Base-by-base conservation (phyloP, 2,797 vertebrate genomes). In the Phoeniculus purpureus region DNA sequence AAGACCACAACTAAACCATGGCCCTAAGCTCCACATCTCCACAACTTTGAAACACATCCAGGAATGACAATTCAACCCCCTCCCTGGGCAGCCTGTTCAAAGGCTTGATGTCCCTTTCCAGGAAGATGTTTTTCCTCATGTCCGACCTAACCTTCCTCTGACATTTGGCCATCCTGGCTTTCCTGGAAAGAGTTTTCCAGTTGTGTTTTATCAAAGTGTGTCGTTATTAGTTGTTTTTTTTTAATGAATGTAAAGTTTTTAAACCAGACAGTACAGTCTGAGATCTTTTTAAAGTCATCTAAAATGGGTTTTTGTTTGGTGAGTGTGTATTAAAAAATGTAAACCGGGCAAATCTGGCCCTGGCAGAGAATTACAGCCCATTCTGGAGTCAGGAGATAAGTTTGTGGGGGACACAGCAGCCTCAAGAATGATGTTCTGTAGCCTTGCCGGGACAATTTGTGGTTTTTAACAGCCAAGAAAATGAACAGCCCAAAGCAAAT, bases 181-280 rank as follows among this genome's bases (percentile, higher is more conserved):
- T 75, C 85, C 86, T 95, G 93, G 85, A 94, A 94, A 75, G 85
- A 83, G 70, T 87, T 86, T 73, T 86, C 62, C 56, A 64, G 45
- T 56, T 89, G 43, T 43, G 9, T 43, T 43, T 16, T 43, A 16
- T 9, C 13, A 43, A 43, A 43, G 16, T 43, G 43, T 43, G 13
- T 37, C 12, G 37, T 43, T 43, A 43, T 43, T 43, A 10, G 14
- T 40, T 40, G 15, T 17, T 37, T 61, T 87, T 72, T 61, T 84
- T 48, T 50, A 74, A 81, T 10, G 26, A 58, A n/a, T 37, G 72
- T n/a, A 43, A 67, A 80, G 48, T 94, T 79, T 70, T 83, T 85
- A 85, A 93, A 88, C 47, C 3, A 2, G 4, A 29, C 45, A 32
- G 9, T 32, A 27, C 48, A 7, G 22, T 64, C 78, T 78, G 79